Percentiles rank a stretch among this genome's conserved stretches.
Conservation (phyloP, 2,888 invertebrate genomes). For the Melitaea athalia region DNA sequence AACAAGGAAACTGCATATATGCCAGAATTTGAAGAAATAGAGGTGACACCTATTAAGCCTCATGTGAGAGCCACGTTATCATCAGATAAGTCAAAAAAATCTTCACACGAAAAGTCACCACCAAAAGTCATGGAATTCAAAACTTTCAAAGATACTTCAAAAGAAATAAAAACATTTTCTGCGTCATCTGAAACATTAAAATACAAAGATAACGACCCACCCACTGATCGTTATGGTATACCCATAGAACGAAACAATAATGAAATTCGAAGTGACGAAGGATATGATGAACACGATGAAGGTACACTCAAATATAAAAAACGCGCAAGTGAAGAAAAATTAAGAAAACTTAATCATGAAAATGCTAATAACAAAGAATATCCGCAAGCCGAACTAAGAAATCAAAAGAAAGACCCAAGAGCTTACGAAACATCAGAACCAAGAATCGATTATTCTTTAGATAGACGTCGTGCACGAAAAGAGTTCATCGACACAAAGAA, state of each 20-base stretch:
- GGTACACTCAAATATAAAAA: conserved; percentile 78
- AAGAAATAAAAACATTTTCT: conserved; percentile 77
- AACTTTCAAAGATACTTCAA: conserved; percentile 77
- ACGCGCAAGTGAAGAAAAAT: conserved; percentile 71
- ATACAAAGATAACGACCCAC: conserved; percentile 73
- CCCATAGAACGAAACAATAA: conserved; percentile 70
- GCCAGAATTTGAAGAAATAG: conserved; percentile 79
- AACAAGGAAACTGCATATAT: conserved; percentile 74
- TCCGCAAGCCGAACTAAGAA: conserved; percentile 68
- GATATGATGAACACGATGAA: conserved; percentile 71
- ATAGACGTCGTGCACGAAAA: conserved; percentile 67
- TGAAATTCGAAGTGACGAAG: conserved; percentile 62
- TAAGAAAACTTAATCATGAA: conserved; percentile 61
- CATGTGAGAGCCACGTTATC: conserved; percentile 71
- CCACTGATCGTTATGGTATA: conserved; percentile 72
- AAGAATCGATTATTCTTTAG: conserved; percentile 74
- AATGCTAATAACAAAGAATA: conserved; percentile 67
- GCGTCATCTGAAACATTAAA: conserved; percentile 78
- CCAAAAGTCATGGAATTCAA: conserved; percentile 78
- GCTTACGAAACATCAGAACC: conserved; percentile 66
- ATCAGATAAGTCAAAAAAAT: conserved; percentile 69
- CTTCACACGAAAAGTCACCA: conserved; percentile 68
- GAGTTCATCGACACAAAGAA: conserved; percentile 66
- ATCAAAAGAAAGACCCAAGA: conserved; percentile 65
- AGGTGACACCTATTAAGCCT: conserved; percentile 76